Conservation (phyloP, 2,113 vertebrate species). For the Nyctereutes procyonoides region DNA sequence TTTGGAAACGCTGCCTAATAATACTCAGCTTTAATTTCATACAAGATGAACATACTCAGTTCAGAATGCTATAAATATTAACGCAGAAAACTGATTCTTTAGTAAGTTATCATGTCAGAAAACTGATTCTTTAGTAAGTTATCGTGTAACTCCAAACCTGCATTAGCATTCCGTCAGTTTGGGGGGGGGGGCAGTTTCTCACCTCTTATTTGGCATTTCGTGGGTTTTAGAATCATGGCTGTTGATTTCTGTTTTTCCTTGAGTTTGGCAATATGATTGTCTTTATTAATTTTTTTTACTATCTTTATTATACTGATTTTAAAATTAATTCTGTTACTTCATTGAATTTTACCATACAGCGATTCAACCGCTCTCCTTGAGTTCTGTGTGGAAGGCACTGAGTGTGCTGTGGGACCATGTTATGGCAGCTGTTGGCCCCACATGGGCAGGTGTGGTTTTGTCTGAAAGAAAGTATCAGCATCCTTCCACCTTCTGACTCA, state of each 20-base stretch:
- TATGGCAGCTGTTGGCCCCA: background rate
- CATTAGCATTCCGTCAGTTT: background rate
- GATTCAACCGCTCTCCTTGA: background rate
- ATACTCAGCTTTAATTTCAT: background rate
- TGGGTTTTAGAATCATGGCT: background rate
- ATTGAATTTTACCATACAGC: background rate
- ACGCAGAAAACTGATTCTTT: slow-evolving; percentile 2
- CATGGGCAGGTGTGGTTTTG: fast-evolving
- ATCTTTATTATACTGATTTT: background rate
- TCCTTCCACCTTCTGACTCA: background rate
- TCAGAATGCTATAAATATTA: slow-evolving; percentile 20
- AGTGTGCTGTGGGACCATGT: fast-evolving
- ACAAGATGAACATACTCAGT: background rate
- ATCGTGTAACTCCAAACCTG: background rate
- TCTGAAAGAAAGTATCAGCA: background rate
- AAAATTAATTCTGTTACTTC: background rate
- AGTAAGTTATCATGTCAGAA: background rate
- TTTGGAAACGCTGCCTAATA: background rate
- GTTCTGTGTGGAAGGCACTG: background rate
- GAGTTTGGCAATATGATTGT: background rate
- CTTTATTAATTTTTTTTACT: background rate
- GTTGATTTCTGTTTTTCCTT: background rate
- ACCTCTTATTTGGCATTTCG: background rate
- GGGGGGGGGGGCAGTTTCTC: background rate
- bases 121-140: background rate